A percentile compares a stretch with the other conserved stretches of the same genome.
Evolutionary conservation across 2,888 invertebrate species (phyloP).

Genomic region (Thereva nobilitata): DNA sequence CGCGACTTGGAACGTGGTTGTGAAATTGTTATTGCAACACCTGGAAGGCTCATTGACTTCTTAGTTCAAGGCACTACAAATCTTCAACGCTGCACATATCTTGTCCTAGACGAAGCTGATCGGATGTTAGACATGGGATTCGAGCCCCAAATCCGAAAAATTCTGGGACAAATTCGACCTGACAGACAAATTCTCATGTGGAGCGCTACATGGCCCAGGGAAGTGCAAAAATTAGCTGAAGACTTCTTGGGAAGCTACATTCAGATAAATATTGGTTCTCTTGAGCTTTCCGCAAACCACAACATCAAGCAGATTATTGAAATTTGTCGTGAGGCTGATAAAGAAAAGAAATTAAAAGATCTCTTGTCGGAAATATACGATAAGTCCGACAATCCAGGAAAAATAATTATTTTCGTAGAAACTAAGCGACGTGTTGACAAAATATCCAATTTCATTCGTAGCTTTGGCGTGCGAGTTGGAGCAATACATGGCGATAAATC

Average conservation of each 20-base stretch:
- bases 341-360: slow-evolving; percentile 61
- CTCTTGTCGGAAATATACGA: slow-evolving; percentile 63
- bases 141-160: slow-evolving; percentile 93
- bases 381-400: slow-evolving; percentile 79
- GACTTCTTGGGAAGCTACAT: slow-evolving; percentile 89
- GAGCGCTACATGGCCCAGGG: slow-evolving; percentile 99
- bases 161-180: slow-evolving; percentile 89
- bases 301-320: slow-evolving; percentile 85
- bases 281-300: slow-evolving; percentile 82
- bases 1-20: slow-evolving; percentile 76
- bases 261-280: slow-evolving; percentile 85
- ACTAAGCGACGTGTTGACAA: slow-evolving; percentile 94
- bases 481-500: slow-evolving; percentile 96
- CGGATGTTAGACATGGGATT: slow-evolving; percentile 98
- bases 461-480: slow-evolving; percentile 79
- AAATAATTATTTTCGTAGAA: slow-evolving; percentile 94
- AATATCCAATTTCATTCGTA: slow-evolving; percentile 76
- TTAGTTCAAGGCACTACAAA: slow-evolving; percentile 76
- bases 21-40: slow-evolving; percentile 88
- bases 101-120: slow-evolving; percentile 90
- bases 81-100: slow-evolving; percentile 76
- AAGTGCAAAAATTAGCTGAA: slow-evolving; percentile 87
- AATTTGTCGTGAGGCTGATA: slow-evolving; percentile 75
- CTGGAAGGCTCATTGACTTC: slow-evolving; percentile 85
- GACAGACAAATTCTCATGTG: slow-evolving; percentile 97